phyloP scores from a whole-genome alignment of 2,797 vertebrate genomes.

The Channa striata region DNA sequence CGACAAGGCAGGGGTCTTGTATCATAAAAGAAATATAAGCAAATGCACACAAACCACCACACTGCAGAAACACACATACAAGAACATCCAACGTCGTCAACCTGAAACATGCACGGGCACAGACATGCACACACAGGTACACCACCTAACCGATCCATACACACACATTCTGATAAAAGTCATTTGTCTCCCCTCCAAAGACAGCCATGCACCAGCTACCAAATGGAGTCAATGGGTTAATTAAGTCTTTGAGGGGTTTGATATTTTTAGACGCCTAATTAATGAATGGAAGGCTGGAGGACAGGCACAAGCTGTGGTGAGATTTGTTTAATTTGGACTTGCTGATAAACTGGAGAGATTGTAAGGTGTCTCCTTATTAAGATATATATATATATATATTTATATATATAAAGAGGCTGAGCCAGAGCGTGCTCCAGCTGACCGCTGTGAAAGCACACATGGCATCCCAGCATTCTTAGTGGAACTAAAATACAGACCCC shows the following conservation, averaged over 20 bases:
- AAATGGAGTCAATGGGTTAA: conserved; percentile 83
- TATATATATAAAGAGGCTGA: conserved; percentile 20
- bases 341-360: conserved; percentile 71
- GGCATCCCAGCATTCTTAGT: conserved; percentile 11
- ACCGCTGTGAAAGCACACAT: conserved; percentile 32
- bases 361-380: conserved; percentile 50
- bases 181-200: conserved; percentile 67
- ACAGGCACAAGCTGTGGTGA: conserved; percentile 79
- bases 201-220: conserved; percentile 65
- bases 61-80: not conserved
- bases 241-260: conserved; percentile 87
- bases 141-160: not conserved
- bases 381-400: too few relatives aligned
- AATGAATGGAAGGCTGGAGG: conserved; percentile 79
- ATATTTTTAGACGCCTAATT: conserved; percentile 89
- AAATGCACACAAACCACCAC: not conserved
- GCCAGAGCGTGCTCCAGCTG: not conserved
- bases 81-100: conserved; percentile 3
- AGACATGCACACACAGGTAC: conserved; percentile 3
- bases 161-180: conserved; percentile 58
- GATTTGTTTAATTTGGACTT: conserved; percentile 79
- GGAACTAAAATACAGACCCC: conserved; percentile 2
- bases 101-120: conserved; percentile 17
- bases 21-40: not conserved
- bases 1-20: not conserved